Evolutionary conservation across 2,797 vertebrate species (phyloP).

Genomic region (Echiichthys vipera): DNA sequence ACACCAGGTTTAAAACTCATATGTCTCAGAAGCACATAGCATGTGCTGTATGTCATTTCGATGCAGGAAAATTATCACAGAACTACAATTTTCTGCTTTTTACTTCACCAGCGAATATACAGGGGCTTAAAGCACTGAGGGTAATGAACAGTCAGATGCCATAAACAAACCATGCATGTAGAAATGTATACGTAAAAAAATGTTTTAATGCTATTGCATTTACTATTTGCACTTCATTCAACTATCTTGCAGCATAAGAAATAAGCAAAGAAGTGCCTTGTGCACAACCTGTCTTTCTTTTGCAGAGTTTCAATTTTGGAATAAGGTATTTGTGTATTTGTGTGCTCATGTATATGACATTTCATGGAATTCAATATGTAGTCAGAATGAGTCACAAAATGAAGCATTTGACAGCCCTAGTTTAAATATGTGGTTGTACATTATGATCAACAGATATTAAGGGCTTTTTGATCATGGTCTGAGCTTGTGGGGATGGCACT

Average conservation of each 20-base stretch:
- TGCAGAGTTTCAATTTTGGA: not conserved
- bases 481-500: conserved; percentile 50
- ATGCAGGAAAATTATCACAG: not conserved
- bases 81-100: not conserved
- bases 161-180: not conserved
- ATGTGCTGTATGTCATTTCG: not conserved
- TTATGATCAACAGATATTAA: conserved; percentile 43
- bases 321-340: not conserved
- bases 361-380: not conserved
- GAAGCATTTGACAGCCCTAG: conserved; percentile 46
- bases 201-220: not conserved
- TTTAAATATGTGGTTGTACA: conserved; percentile 59
- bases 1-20: not conserved
- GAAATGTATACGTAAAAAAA: not conserved
- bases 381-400: not conserved
- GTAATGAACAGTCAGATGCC: not conserved
- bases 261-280: not conserved
- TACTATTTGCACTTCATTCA: conserved; percentile 9
- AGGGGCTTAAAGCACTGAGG: not conserved
- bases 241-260: not conserved
- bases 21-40: not conserved
- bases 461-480: conserved; percentile 57
- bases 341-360: not conserved
- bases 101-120: not conserved
- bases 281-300: not conserved